Evolutionary conservation across 1,140 invertebrate genomes (phyloP).

Genomic region (Eriocheir sinensis): DNA sequence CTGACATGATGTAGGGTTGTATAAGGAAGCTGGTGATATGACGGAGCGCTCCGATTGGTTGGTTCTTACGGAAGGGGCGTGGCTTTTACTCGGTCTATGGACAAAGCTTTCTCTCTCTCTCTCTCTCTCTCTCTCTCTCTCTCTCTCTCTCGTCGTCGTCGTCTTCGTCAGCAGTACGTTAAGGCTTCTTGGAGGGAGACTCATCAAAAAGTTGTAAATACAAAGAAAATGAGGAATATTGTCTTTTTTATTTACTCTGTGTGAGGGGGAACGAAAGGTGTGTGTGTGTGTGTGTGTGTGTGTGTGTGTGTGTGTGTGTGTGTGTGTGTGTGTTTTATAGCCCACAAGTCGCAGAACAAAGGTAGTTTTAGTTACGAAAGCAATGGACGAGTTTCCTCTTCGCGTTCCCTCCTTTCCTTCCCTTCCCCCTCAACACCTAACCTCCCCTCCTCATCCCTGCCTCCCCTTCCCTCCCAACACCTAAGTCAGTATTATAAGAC

Average conservation of each 20-base stretch:
- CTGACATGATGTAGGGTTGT: constrained; percentile 14
- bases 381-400: background rate
- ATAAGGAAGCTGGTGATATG: constrained; percentile 34
- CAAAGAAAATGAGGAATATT: background rate
- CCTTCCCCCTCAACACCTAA: background rate
- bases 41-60: background rate
- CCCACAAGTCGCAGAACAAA: background rate
- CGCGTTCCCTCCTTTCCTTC: background rate
- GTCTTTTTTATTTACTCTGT: too few species aligned
- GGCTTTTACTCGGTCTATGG: constrained; percentile 7
- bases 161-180: too few species aligned
- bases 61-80: constrained; percentile 13
- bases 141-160: background rate
- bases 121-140: constrained; percentile 22
- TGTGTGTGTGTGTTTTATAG: too few species aligned
- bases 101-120: background rate
- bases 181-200: background rate
- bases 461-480: background rate
- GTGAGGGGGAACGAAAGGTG: background rate
- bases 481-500: too few species aligned
- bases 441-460: background rate
- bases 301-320: too few species aligned
- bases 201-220: background rate
- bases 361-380: background rate
- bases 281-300: constrained; percentile 1